Base-by-base conservation (phyloP, 2,113 vertebrate genomes). In the Romanogobio albipinnatus region DNA sequence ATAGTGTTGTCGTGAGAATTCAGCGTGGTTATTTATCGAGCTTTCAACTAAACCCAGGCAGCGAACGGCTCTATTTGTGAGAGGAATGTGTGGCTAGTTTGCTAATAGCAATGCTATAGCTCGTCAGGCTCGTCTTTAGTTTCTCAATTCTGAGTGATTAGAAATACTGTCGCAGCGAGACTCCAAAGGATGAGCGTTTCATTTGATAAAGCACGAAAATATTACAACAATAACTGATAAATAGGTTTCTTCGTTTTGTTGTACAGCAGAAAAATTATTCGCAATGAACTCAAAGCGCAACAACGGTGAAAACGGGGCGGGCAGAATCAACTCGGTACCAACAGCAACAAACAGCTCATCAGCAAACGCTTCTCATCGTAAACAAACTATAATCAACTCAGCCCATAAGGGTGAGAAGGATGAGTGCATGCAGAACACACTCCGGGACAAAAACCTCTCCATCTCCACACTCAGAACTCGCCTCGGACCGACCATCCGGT, bases 401-500 rank as follows among this genome's bases (percentile, higher is more conserved):
- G 75, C 85, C 4, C 91, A 82, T 2, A 95, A 94, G 58, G 71
- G 85, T 1, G 93, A 90, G 24, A 93, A 93, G 80, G 49, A 81
- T 15, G 89, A 71, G 13, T 91, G 90, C 79, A 88, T 80, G 33
- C 47, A 68, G 26, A 51, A 84, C 19, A 39, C 86, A 56, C 84
- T 68, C 10, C 59, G 89, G 24, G 93, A 93, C 84, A 89, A 90
- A 76, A 86, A 82, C 84, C 26, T 95, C 87, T 92, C 94, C 0
- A 91, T 95, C 3, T 94, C 94, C 2, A 93, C 93, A 0, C 91
- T 95, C 19, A 92, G 94, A 13, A 92, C 92, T 0, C 94, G 94
- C 0, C 93, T 95, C 9, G 95, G 93, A 29, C 94, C 95, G 24
- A 94, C 94, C 76, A 94, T 95, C 3, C 92, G 94, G 39, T 93